Evolutionary conservation across 2,888 invertebrate species (phyloP), one percentile per base, ranked within the genome.

Genomic region (Cosmopolites sordidus): DNA sequence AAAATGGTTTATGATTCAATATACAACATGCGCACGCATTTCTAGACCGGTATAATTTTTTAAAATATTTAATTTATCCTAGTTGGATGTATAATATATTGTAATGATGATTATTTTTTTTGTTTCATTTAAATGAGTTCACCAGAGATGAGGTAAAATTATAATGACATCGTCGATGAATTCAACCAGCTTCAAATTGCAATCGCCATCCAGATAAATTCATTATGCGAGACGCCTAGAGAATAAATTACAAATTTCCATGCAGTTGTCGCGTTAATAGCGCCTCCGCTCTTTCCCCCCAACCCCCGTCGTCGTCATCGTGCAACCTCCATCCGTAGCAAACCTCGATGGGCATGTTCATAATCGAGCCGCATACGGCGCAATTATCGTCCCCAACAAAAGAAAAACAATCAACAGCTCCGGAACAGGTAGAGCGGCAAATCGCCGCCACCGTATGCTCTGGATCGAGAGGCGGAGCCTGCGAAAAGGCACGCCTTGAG

Each of bases 391-490:
- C 50, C 50, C 42, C 44, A 51, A 60, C 61, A 61, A 61, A 64
- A 60, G 60, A 56, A 63, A 64, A 63, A 63, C 53, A 61, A 60
- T 58, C 60, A 56, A 60, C 63, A 64, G 61, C 65, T 63, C 62
- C 61, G 61, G 33, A 12, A 11, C 33, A 33, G 33, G 33, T 33
- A 33, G 33, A 11, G n/a, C 33, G 33, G 12, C 33, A 33, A 11
- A 12, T 53, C 53, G 51, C 43, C 43, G 55, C 53, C 56, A 56
- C 51, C 51, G 47, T 47, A 48, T 49, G 64, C 49, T 43, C 27
- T 17, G n/a, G 14, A 33, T 33, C 33, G 33, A 33, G 33, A 42
- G 63, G 63, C 58, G 62, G 44, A 44, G 49, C 51, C 17, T 16
- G 8, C 1, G 1, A 11, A 11, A 15, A 4, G n/a, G 5, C 33